Percentiles rank a stretch among this genome's conserved stretches.
phyloP scores from a whole-genome alignment of 2,888 invertebrate genomes.

The Alviniconcha strummeri region DNA sequence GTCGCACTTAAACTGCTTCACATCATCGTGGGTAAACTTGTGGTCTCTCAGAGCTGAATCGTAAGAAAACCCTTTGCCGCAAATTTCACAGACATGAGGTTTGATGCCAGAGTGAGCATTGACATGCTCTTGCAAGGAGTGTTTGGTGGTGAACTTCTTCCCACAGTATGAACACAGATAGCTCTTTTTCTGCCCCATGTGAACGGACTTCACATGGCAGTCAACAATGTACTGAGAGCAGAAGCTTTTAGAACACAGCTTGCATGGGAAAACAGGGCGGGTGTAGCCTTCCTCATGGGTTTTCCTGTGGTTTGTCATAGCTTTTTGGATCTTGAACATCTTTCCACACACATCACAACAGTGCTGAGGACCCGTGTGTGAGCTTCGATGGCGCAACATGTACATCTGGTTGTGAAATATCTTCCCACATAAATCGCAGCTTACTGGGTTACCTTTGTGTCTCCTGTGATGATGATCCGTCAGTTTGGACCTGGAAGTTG shows the following conservation, averaged over 20 bases:
- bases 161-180: slow-evolving; percentile 63
- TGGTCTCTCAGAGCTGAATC: slow-evolving; percentile 65
- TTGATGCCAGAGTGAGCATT: slow-evolving; percentile 59
- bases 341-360: slow-evolving; percentile 61
- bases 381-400: slow-evolving; percentile 52
- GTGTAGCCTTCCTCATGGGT: slow-evolving; percentile 50
- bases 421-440: slow-evolving; percentile 58
- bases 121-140: slow-evolving; percentile 58
- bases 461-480: slow-evolving; percentile 45
- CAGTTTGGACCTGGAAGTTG: slow-evolving; percentile 45
- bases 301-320: slow-evolving; percentile 54
- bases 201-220: slow-evolving; percentile 55
- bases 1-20: slow-evolving; percentile 70
- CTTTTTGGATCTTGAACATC: slow-evolving; percentile 56
- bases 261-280: slow-evolving; percentile 52
- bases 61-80: slow-evolving; percentile 60
- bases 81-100: slow-evolving; percentile 58
- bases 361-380: slow-evolving; percentile 48
- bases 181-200: slow-evolving; percentile 54
- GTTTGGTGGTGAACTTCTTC: slow-evolving; percentile 64
- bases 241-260: slow-evolving; percentile 54
- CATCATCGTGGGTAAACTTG: slow-evolving; percentile 64
- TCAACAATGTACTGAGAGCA: slow-evolving; percentile 52
- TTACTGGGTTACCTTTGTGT: slow-evolving; percentile 46
- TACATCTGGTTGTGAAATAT: slow-evolving; percentile 54